Evolutionary conservation across 1,140 invertebrate genomes (phyloP).

Genomic region (Conus betulinus): DNA sequence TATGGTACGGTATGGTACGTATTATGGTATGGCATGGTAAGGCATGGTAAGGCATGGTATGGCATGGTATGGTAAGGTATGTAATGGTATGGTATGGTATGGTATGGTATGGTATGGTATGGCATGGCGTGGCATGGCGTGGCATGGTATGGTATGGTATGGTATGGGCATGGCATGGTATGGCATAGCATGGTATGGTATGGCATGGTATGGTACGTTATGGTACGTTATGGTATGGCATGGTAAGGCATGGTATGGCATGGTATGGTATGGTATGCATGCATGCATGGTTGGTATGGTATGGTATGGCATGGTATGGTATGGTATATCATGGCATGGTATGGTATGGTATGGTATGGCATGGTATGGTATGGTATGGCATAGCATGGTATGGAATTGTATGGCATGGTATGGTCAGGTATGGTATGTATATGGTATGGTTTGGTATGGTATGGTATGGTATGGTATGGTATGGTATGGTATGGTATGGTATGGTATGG

Average conservation of each 20-base stretch:
- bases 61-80: constrained; percentile 22
- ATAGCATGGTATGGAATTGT: too few species aligned
- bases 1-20: not conserved
- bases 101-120: too few species aligned
- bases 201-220: not conserved
- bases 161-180: not conserved
- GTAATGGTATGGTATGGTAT: not conserved
- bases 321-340: constrained; percentile 39
- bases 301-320: constrained; percentile 59
- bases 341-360: not conserved
- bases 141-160: constrained; percentile 6
- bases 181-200: not conserved
- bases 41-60: too few species aligned
- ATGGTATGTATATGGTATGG: constrained; percentile 35
- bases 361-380: too few species aligned
- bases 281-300: constrained; percentile 43
- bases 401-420: constrained; percentile 38
- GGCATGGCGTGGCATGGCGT: not conserved
- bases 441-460: not conserved
- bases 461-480: constrained; percentile 24
- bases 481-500: too few species aligned
- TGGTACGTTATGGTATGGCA: not conserved
- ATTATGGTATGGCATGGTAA: not conserved
- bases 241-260: not conserved
- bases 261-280: not conserved